phyloP scores from a whole-genome alignment of 2,113 vertebrate species.

The Alaudala cheleensis region DNA sequence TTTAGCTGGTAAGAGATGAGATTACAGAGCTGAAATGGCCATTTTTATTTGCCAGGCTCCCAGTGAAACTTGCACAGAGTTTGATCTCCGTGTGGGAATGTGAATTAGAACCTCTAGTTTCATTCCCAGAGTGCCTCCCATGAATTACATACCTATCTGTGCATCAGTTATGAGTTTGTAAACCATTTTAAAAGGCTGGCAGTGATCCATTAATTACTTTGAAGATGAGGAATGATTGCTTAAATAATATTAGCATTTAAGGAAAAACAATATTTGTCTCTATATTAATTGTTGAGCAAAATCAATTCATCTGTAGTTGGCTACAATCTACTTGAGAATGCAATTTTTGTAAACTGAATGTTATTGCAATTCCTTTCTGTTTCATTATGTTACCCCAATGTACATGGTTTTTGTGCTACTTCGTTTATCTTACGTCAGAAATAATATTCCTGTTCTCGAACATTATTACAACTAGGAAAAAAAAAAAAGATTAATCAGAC shows the following conservation, averaged over 20 bases:
- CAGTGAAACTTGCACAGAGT: not conserved
- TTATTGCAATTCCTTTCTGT: not conserved
- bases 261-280: conserved; percentile 13
- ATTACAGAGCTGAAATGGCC: not conserved
- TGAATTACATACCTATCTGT: not conserved
- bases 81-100: not conserved
- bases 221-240: not conserved
- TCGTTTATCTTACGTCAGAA: conserved; percentile 51
- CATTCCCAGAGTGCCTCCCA: not conserved
- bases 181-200: not conserved
- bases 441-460: not conserved
- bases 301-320: not conserved
- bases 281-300: conserved; percentile 20
- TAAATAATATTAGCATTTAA: conserved; percentile 30
- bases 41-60: not conserved
- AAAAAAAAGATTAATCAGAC: conserved; percentile 30
- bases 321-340: not conserved
- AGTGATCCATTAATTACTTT: not conserved
- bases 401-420: conserved; percentile 20
- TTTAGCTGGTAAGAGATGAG: not conserved
- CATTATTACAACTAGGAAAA: not conserved
- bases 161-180: not conserved
- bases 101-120: not conserved
- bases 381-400: conserved; percentile 11
- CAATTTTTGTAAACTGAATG: conserved; percentile 21